Percentiles rank a stretch among this genome's conserved stretches.
Evolutionary conservation across 2,113 vertebrate species (phyloP).

Genomic region (Muntiacus muntjak): DNA sequence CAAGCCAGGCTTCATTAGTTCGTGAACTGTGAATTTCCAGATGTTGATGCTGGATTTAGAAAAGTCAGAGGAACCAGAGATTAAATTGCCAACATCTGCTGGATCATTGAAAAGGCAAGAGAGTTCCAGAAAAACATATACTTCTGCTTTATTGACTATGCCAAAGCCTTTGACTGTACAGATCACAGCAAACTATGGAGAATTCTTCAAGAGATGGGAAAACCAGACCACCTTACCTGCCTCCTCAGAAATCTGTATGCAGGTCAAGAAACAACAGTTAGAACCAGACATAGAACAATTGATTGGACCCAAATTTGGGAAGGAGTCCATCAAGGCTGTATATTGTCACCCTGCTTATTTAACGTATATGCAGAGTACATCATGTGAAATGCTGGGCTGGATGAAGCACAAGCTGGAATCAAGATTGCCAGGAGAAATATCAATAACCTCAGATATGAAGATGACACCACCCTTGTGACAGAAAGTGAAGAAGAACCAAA

Average conservation of each 20-base stretch:
- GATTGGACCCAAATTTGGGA: accelerated
- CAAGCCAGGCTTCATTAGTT: background rate
- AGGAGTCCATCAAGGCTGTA: background rate
- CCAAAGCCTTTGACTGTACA: background rate
- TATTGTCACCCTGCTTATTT: background rate
- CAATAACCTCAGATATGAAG: background rate
- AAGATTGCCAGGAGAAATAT: background rate
- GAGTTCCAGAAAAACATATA: background rate
- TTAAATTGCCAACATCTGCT: background rate
- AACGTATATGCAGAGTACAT: background rate
- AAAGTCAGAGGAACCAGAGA: background rate
- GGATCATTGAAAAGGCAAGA: background rate
- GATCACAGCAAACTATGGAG: background rate
- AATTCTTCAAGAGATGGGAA: background rate
- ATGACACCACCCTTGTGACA: background rate
- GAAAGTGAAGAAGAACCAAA: background rate
- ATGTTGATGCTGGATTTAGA: background rate
- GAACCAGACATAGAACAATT: background rate
- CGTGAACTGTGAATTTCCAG: background rate
- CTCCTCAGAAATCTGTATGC: background rate
- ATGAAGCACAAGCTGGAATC: background rate
- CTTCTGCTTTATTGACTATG: background rate
- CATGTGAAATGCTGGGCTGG: background rate
- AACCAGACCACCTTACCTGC: background rate
- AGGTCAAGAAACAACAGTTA: background rate